These are phyloP conservation scores for Nemapogon koenigi DNA, from an alignment of 2,888 invertebrate genomes.

Conservation along the genomic window DNA sequence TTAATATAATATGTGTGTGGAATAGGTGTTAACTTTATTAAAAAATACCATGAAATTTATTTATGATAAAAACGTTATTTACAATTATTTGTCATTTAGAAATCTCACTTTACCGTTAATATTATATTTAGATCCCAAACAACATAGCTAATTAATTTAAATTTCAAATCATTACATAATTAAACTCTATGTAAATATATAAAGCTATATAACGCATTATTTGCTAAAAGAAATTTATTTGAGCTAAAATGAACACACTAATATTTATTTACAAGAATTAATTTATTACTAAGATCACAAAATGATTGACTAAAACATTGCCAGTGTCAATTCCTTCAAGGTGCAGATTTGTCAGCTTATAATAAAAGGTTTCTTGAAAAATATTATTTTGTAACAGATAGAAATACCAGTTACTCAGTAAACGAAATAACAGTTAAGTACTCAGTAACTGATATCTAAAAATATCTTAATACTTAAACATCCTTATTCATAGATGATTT, in stretches of 20 bases:
- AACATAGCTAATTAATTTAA: background rate
- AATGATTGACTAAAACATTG: constrained; percentile 42
- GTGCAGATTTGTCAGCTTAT: no score
- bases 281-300: constrained; percentile 41
- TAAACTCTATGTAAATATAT: background rate
- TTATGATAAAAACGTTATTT: constrained; percentile 18
- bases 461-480: no score
- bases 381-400: no score
- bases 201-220: background rate
- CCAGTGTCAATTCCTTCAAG: constrained; percentile 52
- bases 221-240: no score
- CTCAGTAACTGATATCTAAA: no score
- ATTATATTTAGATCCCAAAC: background rate
- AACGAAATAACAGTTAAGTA: no score
- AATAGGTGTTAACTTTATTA: background rate
- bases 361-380: no score
- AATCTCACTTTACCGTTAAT: constrained; percentile 47
- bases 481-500: no score
- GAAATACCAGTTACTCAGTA: no score
- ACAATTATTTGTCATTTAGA: constrained; percentile 55
- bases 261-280: no score
- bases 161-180: background rate
- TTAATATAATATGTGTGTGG: background rate
- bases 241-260: no score
- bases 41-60: background rate